phyloP scores from a whole-genome alignment of 2,113 vertebrate genomes.

The Nesogale talazaci region DNA sequence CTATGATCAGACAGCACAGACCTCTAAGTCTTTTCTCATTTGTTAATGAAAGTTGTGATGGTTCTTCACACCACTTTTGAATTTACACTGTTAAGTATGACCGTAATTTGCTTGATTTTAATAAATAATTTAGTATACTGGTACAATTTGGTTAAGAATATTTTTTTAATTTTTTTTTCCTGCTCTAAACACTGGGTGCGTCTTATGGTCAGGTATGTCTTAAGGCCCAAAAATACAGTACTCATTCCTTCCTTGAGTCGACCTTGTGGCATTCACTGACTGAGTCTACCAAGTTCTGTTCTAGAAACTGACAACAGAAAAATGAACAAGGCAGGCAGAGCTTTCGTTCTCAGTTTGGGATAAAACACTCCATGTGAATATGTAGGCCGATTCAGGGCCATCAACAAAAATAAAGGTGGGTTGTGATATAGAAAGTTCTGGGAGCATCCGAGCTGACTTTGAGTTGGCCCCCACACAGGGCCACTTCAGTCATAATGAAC shows the following conservation, averaged over 20 bases:
- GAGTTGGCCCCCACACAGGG: neutral
- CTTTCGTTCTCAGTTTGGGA: neutral
- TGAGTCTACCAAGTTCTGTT: neutral
- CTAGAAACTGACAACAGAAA: neutral
- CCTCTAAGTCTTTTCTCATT: too few species aligned
- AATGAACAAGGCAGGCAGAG: neutral
- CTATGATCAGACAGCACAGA: too few species aligned
- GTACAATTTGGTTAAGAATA: too few species aligned
- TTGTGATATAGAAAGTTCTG: neutral
- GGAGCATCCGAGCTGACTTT: neutral
- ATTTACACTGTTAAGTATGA: too few species aligned
- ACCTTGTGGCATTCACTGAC: too few species aligned
- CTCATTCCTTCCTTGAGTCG: neutral
- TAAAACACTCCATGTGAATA: neutral
- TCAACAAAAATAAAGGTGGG: neutral
- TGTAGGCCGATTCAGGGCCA: neutral
- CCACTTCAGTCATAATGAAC: neutral
- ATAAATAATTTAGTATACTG: too few species aligned
- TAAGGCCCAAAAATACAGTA: neutral
- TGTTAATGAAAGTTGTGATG: too few species aligned
- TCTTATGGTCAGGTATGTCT: too few species aligned
- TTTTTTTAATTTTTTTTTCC: too few species aligned
- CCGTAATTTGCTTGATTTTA: too few species aligned
- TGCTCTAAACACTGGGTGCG: too few species aligned
- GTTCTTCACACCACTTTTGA: too few species aligned